phyloP scores from a whole-genome alignment of 2,797 vertebrate species.

The Platyrinchus mystaceus region DNA sequence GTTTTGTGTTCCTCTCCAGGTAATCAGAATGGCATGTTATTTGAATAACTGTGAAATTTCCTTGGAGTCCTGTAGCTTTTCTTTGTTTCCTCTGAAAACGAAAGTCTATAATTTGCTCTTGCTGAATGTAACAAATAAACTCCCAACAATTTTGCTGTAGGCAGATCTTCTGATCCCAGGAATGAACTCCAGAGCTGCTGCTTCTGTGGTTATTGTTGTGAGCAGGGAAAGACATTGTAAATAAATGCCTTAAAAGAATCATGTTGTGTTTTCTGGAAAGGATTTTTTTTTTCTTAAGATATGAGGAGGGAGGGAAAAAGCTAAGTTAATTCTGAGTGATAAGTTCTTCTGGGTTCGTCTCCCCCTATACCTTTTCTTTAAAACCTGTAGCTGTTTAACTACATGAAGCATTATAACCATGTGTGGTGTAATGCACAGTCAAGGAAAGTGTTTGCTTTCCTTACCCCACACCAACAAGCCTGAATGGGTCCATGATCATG shows the following conservation, averaged over 20 bases:
- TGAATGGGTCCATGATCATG: not conserved
- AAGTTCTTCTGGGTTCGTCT: not conserved
- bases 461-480: not conserved
- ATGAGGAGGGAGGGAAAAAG: not conserved
- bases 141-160: not conserved
- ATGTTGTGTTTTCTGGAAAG: not conserved
- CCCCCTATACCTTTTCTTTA: not conserved
- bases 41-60: not conserved
- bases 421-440: too few species aligned
- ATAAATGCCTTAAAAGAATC: not conserved
- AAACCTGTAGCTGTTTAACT: not conserved
- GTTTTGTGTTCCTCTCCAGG: not conserved
- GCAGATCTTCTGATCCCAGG: not conserved
- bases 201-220: not conserved
- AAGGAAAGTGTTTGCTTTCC: not conserved
- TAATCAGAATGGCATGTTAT: not conserved
- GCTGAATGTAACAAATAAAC: not conserved
- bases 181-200: not conserved
- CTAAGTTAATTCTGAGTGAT: not conserved
- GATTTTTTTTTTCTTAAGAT: not conserved
- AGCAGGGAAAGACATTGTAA: not conserved
- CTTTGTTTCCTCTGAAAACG: slow-evolving; percentile 7
- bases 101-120: not conserved
- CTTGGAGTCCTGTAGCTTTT: not conserved
- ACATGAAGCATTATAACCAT: accelerated